These are phyloP conservation scores for Netelia fuscicornis DNA, from an alignment of 2,888 invertebrate species.

Conservation along the genomic window DNA sequence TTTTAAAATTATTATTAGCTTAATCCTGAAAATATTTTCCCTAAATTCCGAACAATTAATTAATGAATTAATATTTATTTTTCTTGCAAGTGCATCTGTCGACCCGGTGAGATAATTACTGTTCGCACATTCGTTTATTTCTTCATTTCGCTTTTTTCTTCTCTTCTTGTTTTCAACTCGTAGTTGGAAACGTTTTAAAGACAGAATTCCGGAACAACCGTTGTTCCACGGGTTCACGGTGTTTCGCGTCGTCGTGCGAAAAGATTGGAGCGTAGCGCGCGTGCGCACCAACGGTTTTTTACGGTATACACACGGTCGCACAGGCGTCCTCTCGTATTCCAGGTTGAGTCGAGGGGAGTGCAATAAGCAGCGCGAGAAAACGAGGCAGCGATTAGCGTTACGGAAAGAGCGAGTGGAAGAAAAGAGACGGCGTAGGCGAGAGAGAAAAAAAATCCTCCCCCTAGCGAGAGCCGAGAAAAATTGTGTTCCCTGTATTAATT, in stretches of 20 bases:
- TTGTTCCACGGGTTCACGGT: conserved; percentile 24
- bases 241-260: conserved; percentile 12
- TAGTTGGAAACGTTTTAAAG: conserved; percentile 39
- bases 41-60: neutral
- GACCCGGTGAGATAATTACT: neutral
- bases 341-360: conserved; percentile 30
- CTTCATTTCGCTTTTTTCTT: neutral
- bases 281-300: neutral
- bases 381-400: conserved; percentile 31
- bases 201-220: conserved; percentile 38
- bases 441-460: conserved; percentile 32
- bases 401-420: conserved; percentile 38
- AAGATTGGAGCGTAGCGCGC: conserved; percentile 6
- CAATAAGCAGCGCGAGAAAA: conserved; percentile 55
- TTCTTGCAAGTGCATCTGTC: neutral
- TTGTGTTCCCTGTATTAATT: conserved; percentile 63
- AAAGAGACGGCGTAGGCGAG: conserved; percentile 21
- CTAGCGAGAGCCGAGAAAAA: conserved; percentile 48
- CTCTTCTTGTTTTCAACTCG: neutral
- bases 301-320: neutral
- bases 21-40: neutral
- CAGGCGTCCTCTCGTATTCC: neutral
- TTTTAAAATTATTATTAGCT: too few species aligned
- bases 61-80: neutral
- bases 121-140: neutral